These are phyloP conservation scores for Caenorhabditis elegans DNA, from an alignment of 1,140 invertebrate species.

Conservation along the genomic window DNA sequence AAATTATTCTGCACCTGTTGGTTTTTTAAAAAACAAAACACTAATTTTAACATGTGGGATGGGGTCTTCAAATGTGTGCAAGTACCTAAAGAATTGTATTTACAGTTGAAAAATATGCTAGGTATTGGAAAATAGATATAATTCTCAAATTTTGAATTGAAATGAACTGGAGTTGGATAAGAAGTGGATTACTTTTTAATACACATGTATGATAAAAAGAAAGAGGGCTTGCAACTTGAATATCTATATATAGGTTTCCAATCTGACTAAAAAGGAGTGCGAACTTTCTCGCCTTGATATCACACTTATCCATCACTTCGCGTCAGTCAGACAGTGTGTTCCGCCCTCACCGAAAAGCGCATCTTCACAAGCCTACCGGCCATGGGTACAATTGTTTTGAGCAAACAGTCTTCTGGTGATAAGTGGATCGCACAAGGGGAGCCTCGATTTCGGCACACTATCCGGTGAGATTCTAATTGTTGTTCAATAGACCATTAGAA, in stretches of 20 bases:
- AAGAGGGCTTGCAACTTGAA: too few relatives aligned
- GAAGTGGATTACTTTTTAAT: too few relatives aligned
- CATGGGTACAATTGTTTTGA: not conserved
- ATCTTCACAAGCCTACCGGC: not conserved
- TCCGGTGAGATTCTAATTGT: not conserved
- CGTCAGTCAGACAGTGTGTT: too few relatives aligned
- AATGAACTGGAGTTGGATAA: too few relatives aligned
- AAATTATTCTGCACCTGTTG: too few relatives aligned
- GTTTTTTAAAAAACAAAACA: not conserved
- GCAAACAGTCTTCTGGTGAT: slow-evolving; percentile 13
- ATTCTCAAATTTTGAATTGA: too few relatives aligned
- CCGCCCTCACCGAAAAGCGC: not conserved
- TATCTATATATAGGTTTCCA: too few relatives aligned
- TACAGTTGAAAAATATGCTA: too few relatives aligned
- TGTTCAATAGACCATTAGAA: not conserved
- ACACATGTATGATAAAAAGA: too few relatives aligned
- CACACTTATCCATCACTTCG: not conserved
- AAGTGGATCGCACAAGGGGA: not conserved
- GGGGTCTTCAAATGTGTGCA: not conserved
- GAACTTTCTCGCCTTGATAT: not conserved
- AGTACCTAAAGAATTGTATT: too few relatives aligned
- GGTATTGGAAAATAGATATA: too few relatives aligned
- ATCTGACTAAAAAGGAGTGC: not conserved
- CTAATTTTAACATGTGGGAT: not conserved
- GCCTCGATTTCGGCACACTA: not conserved